Evolutionary conservation across 2,888 invertebrate genomes (phyloP).

Genomic region (Standfussiana lucernea): DNA sequence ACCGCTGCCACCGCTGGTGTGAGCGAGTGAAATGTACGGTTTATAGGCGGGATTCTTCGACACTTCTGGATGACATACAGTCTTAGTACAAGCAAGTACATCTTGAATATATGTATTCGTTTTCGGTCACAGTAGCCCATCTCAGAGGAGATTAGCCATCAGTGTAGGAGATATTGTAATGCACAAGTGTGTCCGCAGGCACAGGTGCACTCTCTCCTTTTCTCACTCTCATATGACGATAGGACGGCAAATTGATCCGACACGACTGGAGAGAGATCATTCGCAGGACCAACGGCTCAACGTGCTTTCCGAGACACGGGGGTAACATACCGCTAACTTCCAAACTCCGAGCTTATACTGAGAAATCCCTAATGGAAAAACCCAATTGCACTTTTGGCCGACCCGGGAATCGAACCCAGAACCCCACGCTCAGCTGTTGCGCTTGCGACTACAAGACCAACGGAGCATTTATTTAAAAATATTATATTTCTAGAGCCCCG

Average conservation of each 20-base stretch:
- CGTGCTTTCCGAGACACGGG: neutral
- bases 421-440: neutral
- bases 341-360: neutral
- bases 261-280: neutral
- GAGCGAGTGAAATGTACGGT: conserved; percentile 53
- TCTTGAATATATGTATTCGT: neutral
- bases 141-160: too few relatives aligned
- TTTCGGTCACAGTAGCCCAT: neutral
- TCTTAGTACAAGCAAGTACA: conserved; percentile 12
- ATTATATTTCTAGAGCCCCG: too few relatives aligned
- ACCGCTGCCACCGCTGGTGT: conserved; percentile 24
- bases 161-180: neutral
- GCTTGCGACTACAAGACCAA: neutral
- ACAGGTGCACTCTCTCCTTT: neutral
- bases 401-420: neutral
- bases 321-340: neutral
- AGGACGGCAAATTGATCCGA: neutral
- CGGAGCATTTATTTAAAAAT: neutral
- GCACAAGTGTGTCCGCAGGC: neutral
- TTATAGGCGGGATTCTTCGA: conserved; percentile 18
- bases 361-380: neutral
- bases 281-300: neutral
- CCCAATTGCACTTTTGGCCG: neutral
- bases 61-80: conserved; percentile 23
- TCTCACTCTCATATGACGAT: neutral